Percentiles rank a stretch among this genome's conserved stretches.
Evolutionary conservation across 2,888 invertebrate species (phyloP).

Genomic region (Pachymerium ferrugineum): DNA sequence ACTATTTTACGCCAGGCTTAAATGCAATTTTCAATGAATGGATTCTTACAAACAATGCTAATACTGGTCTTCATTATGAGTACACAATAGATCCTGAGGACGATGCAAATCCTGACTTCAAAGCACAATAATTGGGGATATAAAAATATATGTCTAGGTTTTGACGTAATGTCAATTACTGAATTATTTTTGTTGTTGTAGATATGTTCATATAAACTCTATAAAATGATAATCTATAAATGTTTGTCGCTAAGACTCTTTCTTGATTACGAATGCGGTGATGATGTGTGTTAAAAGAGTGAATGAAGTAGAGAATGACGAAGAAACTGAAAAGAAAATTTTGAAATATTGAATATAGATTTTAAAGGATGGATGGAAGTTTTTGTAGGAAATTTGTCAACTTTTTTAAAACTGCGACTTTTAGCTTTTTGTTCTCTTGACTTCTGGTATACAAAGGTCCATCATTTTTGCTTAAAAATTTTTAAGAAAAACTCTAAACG

Average conservation of each 20-base stretch:
- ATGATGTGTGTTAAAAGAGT: neutral
- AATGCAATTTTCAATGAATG: constrained; percentile 30
- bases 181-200: neutral
- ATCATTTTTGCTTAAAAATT: too few relatives aligned
- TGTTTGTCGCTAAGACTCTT: neutral
- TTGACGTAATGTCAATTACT: neutral
- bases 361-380: too few relatives aligned
- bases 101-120: too few relatives aligned
- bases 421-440: too few relatives aligned
- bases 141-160: neutral
- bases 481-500: too few relatives aligned
- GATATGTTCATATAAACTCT: neutral
- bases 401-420: too few relatives aligned
- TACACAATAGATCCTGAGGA: constrained; percentile 12
- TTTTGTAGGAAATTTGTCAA: too few relatives aligned
- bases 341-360: too few relatives aligned
- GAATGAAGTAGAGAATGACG: neutral
- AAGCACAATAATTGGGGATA: neutral
- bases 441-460: too few relatives aligned
- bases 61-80: constrained; percentile 8
- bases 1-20: constrained; percentile 34
- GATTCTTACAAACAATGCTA: constrained; percentile 21
- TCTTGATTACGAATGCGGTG: neutral
- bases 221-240: neutral
- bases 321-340: neutral